Evolutionary conservation across 1,140 invertebrate genomes (phyloP), one percentile per base, ranked within the genome.

Genomic region (Limonius californicus): DNA sequence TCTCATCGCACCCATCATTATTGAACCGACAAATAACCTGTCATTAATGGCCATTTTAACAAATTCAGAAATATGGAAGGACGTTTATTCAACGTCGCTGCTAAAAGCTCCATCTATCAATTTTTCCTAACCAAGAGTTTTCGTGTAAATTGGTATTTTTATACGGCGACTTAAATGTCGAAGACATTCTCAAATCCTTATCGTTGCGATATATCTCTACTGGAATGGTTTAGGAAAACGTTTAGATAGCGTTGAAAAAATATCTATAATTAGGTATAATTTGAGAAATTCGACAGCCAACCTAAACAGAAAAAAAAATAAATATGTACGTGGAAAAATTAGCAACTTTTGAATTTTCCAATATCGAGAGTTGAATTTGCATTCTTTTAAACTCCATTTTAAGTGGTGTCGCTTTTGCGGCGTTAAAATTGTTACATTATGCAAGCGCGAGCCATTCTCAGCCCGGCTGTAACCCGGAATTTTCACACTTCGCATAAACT

Each of bases 401-500:
- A 50, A 50, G 45, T 50, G 45, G 45, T 50, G 45, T 50, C 45
- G 45, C 45, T 50, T 50, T 50, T 50, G 45, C 45, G 45, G 45
- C 45, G 16, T 50, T 50, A 61, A 61, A 61, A 53, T 61, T 61
- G 59, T 61, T 61, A 61, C 54, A 61, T 61, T 61, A 61, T 61
- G 59, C 59, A 61, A 55, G 59, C 59, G 59, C 59, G 23, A 61
- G 59, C 59, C 59, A 61, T 61, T 61, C 59, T 55, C 59, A 61
- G 59, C 54, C 45, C 59, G 39, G 59, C 27, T 42, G 39, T 61
- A 55, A 54, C 59, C 59, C 59, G 32, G 50, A 61, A 61, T 50
- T 54, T 61, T 61, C 59, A 57, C 61, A 57, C 54, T 54, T 57
- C 55, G 55, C 61, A 62, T 62, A 62, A 62, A 62, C 54, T 57